Evolutionary conservation across 2,797 vertebrate species (phyloP).

Genomic region (Gephyroberyx darwinii): DNA sequence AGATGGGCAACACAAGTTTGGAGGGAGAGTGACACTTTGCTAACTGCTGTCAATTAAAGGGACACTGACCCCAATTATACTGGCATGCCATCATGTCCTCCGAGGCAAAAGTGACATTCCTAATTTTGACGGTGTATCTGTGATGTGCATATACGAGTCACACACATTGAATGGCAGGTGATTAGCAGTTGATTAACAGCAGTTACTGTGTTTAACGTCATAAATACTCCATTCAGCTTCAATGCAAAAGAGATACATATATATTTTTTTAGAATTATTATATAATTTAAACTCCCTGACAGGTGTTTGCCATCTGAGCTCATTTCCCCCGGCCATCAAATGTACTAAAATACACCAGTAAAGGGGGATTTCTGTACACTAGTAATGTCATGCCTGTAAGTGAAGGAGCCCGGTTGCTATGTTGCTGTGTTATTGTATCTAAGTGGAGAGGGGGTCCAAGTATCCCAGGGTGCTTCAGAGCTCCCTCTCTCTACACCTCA

Average conservation of each 20-base stretch:
- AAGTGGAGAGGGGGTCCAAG: slow-evolving; percentile 57
- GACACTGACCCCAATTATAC: slow-evolving; percentile 60
- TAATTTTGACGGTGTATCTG: no score
- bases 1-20: slow-evolving; percentile 60
- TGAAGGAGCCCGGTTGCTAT: slow-evolving; percentile 77
- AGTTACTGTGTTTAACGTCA: not conserved
- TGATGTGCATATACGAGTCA: no score
- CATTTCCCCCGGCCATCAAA: slow-evolving; percentile 39
- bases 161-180: no score
- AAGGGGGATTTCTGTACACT: slow-evolving; percentile 57
- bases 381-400: slow-evolving; percentile 58
- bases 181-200: not conserved
- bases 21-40: slow-evolving; percentile 34
- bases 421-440: slow-evolving; percentile 79
- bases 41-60: slow-evolving; percentile 62
- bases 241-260: no score
- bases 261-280: no score
- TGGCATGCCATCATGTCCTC: slow-evolving; percentile 34
- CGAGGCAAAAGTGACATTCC: slow-evolving; percentile 45
- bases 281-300: no score
- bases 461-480: slow-evolving; percentile 58
- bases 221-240: not conserved
- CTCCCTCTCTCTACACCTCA: slow-evolving; percentile 50
- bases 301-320: slow-evolving; percentile 51
- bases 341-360: slow-evolving; percentile 44